Base-by-base conservation (phyloP, 2,888 invertebrate genomes). In the Deilephila elpenor region DNA sequence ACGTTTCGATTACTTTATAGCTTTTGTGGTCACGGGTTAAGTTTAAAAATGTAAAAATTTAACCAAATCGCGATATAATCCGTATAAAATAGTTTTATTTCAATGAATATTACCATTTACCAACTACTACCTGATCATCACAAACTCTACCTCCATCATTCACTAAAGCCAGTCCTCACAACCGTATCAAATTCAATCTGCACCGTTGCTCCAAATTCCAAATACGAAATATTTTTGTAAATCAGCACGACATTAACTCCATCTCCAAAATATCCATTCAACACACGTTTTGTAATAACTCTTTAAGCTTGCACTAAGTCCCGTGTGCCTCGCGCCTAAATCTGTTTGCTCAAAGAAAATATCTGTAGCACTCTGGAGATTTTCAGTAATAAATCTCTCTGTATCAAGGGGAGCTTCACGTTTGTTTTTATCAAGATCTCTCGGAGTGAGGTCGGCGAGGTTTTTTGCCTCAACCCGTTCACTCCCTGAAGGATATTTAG, bases 361-460 rank as follows among this genome's bases (percentile, higher is more conserved):
- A 91, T 91, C 85, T 83, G 83, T 82, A 80, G 79, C 78, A 84
- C 90, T 86, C 88, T 71, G 78, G 88, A 89, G 91, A 87, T 87
- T 88, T 84, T 74, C 75, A 82, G 90, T 82, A 90, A 92, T 92
- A 92, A 92, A 92, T 92, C 91, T 89, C 81, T 80, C 85, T 87
- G 84, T 87, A 90, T 88, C 90, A 86, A 84, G 81, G 83, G 81
- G 82, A 84, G 85, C 86, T 85, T 84, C 84, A 79, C 84, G 83
- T 86, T 88, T 83, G 80, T 87, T 89, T 88, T 90, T 91, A 90
- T 90, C 90, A 86, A 87, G 89, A 90, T 90, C 84, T 89, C 84
- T 78, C 77, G 77, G 78, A 76, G 79, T 80, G 76, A 79, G 75
- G 76, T 74, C 59, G 56, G 56, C 56, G 34, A 64, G 32, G 59